Base-by-base conservation (phyloP, 2,888 invertebrate species). In the Smittia sp. region DNA sequence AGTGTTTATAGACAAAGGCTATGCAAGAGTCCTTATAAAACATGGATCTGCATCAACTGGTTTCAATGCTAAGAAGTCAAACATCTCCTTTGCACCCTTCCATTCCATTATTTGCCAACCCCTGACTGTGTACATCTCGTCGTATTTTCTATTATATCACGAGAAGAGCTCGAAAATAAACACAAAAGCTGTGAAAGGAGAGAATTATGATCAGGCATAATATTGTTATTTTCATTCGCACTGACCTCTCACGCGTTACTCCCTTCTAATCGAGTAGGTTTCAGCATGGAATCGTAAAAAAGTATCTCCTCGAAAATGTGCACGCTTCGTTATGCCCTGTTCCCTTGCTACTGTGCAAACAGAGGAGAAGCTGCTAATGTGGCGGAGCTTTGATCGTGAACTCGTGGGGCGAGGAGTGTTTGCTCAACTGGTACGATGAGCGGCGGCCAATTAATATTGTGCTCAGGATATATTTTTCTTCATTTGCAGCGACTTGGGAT, bases 201-300 rank as follows among this genome's bases (percentile, higher is more conserved):
- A 65, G 38, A 65, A 65, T 65, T 65, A 65, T 65, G 32, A 65
- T 65, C 65, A 65, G 65, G 2, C 15, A 32, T 38, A 58, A 58
- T 58, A 18, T 18, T 18, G 58, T 58, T 58, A 20, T 58, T 58
- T 18, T 58, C 58, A 20, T 20, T 58, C 58, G 2, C 20, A 58
- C 22, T 58, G 58, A 58, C 58, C 58, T 46, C 58, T 58, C 18
- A 58, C 58, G 18, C 46, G 46, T 15, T 46, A 46, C 15, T 11
- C 46, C 11, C 15, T 11, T 46, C 11, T 11, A 11, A 46, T 46
- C 46, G 46, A 46, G 15, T 2, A 46, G 6, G 11, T 46, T 11
- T 15, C 46, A 46, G 32, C 32, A 32, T 9, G 32, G 46, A 46
- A 46, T 46, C 46, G n/a, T 46, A 46, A 46, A 46, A 32, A 46